Conservation (phyloP, 2,888 invertebrate species). For the Mythimna vitellina region DNA sequence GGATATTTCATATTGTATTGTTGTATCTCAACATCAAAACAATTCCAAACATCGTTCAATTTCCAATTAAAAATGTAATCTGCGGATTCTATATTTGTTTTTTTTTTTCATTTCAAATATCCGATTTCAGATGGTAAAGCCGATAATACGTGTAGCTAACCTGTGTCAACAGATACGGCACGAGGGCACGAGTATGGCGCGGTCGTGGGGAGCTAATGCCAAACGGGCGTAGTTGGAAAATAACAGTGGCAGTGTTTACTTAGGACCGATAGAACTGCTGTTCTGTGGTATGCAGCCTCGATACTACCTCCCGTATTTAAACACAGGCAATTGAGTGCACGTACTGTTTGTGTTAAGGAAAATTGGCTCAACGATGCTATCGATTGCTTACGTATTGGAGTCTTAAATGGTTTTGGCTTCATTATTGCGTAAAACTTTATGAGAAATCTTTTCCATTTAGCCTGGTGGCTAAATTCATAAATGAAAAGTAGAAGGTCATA, state of each 20-base stretch:
- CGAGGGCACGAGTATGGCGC: conserved; percentile 33
- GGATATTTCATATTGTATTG: conserved; percentile 11
- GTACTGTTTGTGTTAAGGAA: conserved; percentile 40
- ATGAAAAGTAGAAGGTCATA: not conserved
- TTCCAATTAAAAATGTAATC: conserved; percentile 52
- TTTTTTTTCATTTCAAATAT: conserved; percentile 42
- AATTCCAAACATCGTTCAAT: conserved; percentile 12
- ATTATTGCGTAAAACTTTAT: not conserved
- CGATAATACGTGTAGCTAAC: conserved; percentile 56
- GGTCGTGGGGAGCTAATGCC: conserved; percentile 51
- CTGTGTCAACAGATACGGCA: conserved; percentile 62
- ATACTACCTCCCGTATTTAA: conserved; percentile 43
- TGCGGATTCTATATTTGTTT: conserved; percentile 31
- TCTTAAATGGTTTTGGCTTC: conserved; percentile 9
- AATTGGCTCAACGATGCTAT: conserved; percentile 24
- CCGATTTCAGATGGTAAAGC: conserved; percentile 52
- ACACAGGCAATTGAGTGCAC: conserved; percentile 54
- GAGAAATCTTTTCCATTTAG: not conserved
- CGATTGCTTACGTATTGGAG: conserved; percentile 11
- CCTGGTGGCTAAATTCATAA: not conserved
- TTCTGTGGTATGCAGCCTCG: conserved; percentile 52
- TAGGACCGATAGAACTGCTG: conserved; percentile 69
- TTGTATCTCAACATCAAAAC: conserved; percentile 6
- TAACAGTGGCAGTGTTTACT: conserved; percentile 71
- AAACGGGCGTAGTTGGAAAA: conserved; percentile 66